phyloP scores from a whole-genome alignment of 1,140 invertebrate genomes.

The Neotoxoptera formosana region DNA sequence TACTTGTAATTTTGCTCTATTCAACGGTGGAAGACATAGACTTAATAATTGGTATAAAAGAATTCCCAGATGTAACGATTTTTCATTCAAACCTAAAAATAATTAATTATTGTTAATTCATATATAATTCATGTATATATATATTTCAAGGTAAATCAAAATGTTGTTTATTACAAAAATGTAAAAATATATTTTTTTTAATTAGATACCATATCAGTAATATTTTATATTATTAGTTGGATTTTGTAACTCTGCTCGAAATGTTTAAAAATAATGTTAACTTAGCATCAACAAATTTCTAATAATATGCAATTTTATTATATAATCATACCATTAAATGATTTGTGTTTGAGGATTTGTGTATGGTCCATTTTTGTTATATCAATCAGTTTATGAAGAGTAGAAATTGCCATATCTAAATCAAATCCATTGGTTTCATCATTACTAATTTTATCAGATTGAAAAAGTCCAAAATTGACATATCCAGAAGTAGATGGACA shows the following conservation, averaged over 20 bases:
- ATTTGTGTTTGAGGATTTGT: neutral
- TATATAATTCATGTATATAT: too few species aligned
- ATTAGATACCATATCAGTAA: too few species aligned
- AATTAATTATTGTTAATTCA: neutral
- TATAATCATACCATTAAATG: conserved; percentile 48
- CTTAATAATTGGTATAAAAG: conserved; percentile 41
- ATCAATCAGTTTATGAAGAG: conserved; percentile 48
- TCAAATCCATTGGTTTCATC: conserved; percentile 28
- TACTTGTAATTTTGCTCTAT: conserved; percentile 46
- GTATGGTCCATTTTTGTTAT: neutral
- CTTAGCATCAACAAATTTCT: neutral
- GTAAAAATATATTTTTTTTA: neutral
- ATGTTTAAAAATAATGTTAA: neutral
- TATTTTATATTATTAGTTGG: too few species aligned
- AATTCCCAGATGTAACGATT: conserved; percentile 46
- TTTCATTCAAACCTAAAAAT: conserved; percentile 46
- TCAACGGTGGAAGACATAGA: conserved; percentile 51
- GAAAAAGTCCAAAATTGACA: conserved; percentile 51
- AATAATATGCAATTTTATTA: neutral
- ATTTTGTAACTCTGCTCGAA: too few species aligned
- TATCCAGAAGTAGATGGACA: conserved; percentile 47
- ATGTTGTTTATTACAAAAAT: neutral
- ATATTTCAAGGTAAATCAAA: neutral
- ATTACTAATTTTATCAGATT: conserved; percentile 46
- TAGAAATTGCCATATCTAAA: conserved; percentile 48